phyloP scores from a whole-genome alignment of 2,113 vertebrate genomes.

The Charadrius vociferus region DNA sequence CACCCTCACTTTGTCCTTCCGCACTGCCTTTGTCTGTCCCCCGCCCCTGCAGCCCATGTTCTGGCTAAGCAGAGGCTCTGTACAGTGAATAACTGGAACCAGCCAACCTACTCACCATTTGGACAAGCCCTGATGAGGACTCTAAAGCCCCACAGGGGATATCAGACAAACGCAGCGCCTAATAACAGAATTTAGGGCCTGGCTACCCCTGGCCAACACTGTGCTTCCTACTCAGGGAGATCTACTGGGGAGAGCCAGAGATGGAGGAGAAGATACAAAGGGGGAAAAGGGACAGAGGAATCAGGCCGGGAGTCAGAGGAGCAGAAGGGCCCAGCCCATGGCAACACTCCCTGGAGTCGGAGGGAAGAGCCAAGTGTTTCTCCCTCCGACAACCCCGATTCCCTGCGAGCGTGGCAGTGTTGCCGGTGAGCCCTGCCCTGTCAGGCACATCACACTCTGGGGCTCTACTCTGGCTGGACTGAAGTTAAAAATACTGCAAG shows the following conservation, averaged over 20 bases:
- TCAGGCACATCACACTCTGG: background rate
- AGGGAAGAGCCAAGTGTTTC: background rate
- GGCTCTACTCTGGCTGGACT: background rate
- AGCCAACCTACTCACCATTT: constrained; percentile 17
- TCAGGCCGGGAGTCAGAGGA: background rate
- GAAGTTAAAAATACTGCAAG: constrained; percentile 38
- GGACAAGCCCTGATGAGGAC: background rate
- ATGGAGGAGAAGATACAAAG: background rate
- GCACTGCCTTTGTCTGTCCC: background rate
- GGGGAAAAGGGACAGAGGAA: background rate
- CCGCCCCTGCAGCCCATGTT: background rate
- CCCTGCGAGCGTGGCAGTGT: background rate
- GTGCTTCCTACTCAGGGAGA: background rate
- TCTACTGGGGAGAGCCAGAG: background rate
- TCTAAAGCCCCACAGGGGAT: background rate
- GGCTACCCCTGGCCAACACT: background rate
- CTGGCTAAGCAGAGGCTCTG: background rate
- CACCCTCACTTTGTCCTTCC: background rate
- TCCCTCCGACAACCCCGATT: background rate
- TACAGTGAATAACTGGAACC: constrained; percentile 44
- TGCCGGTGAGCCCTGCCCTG: background rate
- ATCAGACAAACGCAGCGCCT: background rate
- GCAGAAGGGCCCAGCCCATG: constrained; percentile 7
- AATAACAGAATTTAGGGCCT: background rate
- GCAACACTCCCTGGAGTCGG: background rate